A percentile compares a stretch with the other conserved stretches of the same genome.
Conservation (phyloP, 2,888 invertebrate species). For the Metalampra italica region DNA sequence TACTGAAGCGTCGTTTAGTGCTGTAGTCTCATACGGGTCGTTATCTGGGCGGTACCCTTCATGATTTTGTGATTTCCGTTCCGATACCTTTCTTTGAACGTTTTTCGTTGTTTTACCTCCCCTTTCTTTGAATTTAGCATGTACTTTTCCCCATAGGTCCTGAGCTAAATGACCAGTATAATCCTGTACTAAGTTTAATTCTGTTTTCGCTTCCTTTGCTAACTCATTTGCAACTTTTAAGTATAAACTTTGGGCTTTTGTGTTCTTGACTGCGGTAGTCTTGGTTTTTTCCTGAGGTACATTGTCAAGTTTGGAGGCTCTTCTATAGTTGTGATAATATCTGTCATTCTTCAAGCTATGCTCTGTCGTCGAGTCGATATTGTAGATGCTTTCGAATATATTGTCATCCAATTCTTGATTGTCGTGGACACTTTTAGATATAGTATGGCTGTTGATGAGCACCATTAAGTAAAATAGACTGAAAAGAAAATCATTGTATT, state of each 20-base stretch:
- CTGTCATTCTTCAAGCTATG: slow-evolving; percentile 19
- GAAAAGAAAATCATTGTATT: slow-evolving; percentile 22
- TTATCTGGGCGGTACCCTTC: neutral
- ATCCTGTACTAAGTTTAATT: neutral
- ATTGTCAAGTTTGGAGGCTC: neutral
- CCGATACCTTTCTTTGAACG: neutral
- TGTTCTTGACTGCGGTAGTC: neutral
- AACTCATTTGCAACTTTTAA: neutral
- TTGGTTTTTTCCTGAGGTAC: neutral
- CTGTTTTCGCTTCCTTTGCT: neutral
- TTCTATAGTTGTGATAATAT: neutral
- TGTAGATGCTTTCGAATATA: slow-evolving; percentile 27
- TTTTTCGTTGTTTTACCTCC: neutral
- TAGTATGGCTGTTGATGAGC: slow-evolving; percentile 48
- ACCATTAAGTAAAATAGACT: slow-evolving; percentile 66
- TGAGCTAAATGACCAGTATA: neutral
- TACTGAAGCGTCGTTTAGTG: no score
- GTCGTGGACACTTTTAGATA: slow-evolving; percentile 53
- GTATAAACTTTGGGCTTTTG: neutral
- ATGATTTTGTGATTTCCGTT: neutral
- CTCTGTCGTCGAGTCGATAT: slow-evolving; percentile 19
- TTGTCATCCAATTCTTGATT: slow-evolving; percentile 27
- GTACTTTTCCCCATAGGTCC: neutral
- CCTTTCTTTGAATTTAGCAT: neutral
- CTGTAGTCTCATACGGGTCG: neutral